A percentile compares a stretch with the other conserved stretches of the same genome.
These are phyloP conservation scores for Yasuhikotakia modesta DNA, from an alignment of 2,797 vertebrate species.

Conservation along the genomic window DNA sequence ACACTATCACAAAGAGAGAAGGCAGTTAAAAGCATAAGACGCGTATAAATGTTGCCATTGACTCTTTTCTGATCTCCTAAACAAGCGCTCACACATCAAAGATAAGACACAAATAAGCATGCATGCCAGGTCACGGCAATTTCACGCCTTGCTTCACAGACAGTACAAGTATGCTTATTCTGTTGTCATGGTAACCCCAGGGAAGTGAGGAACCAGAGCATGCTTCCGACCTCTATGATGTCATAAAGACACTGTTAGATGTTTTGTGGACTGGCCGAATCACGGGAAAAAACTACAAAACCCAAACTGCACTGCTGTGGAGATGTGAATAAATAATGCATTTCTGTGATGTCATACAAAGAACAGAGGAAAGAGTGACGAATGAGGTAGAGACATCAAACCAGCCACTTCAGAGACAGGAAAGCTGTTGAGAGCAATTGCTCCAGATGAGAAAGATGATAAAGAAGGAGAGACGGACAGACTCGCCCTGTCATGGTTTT, in stretches of 20 bases:
- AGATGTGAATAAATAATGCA: constrained; percentile 61
- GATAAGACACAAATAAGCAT: constrained; percentile 70
- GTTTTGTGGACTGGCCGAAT: constrained; percentile 52
- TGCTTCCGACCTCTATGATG: constrained; percentile 67
- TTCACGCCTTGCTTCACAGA: constrained; percentile 68
- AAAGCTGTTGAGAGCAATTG: constrained; percentile 21
- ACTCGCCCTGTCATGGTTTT: constrained; percentile 27
- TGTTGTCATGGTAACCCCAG: constrained; percentile 56
- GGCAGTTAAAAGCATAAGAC: constrained; percentile 69
- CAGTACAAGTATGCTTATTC: constrained; percentile 59
- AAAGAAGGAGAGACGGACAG: constrained; percentile 28
- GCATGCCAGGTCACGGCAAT: constrained; percentile 65
- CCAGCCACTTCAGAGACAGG: constrained; percentile 56
- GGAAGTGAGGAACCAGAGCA: constrained; percentile 66
- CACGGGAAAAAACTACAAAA: constrained; percentile 17
- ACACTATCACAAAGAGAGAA: constrained; percentile 62
- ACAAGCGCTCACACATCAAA: constrained; percentile 56
- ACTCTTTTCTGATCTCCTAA: constrained; percentile 50
- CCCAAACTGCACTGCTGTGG: constrained; percentile 12
- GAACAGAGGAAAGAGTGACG: constrained; percentile 54
- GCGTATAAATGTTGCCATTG: constrained; percentile 40
- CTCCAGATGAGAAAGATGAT: constrained; percentile 38
- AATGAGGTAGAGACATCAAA: constrained; percentile 77
- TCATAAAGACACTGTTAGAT: constrained; percentile 65
- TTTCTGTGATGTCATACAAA: constrained; percentile 58